Base-by-base conservation (phyloP, 92 coral and sea anemone genomes). In the Bergia puertoricense region DNA sequence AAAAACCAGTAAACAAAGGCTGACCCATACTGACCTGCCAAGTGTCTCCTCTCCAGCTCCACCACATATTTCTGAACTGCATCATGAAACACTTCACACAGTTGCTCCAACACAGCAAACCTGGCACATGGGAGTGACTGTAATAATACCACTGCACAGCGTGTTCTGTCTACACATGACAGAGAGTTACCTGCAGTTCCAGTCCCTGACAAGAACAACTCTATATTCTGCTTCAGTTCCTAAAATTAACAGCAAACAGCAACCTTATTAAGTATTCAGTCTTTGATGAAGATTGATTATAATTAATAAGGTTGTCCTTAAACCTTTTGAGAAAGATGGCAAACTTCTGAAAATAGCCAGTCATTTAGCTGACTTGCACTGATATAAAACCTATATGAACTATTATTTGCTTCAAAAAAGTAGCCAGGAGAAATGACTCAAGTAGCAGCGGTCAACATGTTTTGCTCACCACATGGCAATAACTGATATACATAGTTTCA, bases 41-140 rank as follows among this genome's bases (percentile, higher is more conserved):
- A 89, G 43, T 94, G 96, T 46, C 93, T 94, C 74, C 95, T 94
- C 82, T 97, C 99, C 87, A 93, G 91, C 74, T 97, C 98, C 78
- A 97, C 90, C 88, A 94, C 93, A 85, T 92, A 92, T 57, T 95
- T 97, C 85, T 97, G 97, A 80, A 95, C 98, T 62, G 99, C 98
- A 74, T 95, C 98, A 65, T 95, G 97, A 76, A 97, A 97, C 50
- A 96, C 98, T 41, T 94, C 98, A 91, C 98, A 95, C 38, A 97
- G 95, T 85, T 97, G 99, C 54, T 96, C 99, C 82, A 96, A 80
- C 0, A 96, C 99, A 13, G 99, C 99, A 86, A 93, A 93, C 43
- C 99, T 85, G 36, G 99, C 98, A 90, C 99, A 96, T 1, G 99
- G 99, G 65, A 96, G 93, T n/a, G 97, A 96, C 74, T 92, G 93